Evolutionary conservation across 1,140 invertebrate genomes (phyloP).

Genomic region (Drosophila micromelanica): DNA sequence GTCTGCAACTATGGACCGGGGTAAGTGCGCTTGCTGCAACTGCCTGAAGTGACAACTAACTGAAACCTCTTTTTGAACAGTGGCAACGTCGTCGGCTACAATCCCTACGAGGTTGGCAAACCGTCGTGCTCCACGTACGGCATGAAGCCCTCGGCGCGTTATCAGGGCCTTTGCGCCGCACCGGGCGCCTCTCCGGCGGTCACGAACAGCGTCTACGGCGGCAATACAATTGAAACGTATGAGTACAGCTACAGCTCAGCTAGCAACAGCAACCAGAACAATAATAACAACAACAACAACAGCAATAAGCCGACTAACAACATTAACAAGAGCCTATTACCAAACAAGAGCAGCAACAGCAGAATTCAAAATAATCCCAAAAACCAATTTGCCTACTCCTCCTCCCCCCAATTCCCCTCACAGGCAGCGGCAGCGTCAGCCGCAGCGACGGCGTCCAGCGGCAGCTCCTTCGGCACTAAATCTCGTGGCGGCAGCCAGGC

Average conservation of each 20-base stretch:
- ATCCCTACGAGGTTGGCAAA: conserved; percentile 90
- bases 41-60: background rate
- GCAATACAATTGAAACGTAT: conserved; percentile 83
- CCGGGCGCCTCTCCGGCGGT: conserved; percentile 49
- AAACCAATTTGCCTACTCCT: conserved; percentile 46
- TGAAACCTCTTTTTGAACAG: conserved; percentile 85
- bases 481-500: conserved; percentile 63
- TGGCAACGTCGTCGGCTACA: conserved; percentile 90
- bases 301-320: conserved; percentile 72
- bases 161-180: conserved; percentile 89
- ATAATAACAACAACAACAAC: conserved; percentile 55
- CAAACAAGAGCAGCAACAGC: conserved; percentile 39
- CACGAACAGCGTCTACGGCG: conserved; percentile 59
- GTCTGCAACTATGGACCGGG: conserved; percentile 94
- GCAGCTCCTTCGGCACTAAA: conserved; percentile 62
- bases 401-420: conserved; percentile 52
- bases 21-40: conserved; percentile 83
- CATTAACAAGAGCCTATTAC: conserved; percentile 70
- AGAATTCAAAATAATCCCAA: conserved; percentile 59
- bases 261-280: conserved; percentile 42
- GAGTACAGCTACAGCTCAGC: conserved; percentile 67
- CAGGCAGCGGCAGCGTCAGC: conserved; percentile 65
- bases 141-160: conserved; percentile 89
- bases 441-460: conserved; percentile 46
- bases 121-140: conserved; percentile 89